Base-by-base conservation (phyloP, 2,797 vertebrate genomes). In the Sebastes hubbsi region DNA sequence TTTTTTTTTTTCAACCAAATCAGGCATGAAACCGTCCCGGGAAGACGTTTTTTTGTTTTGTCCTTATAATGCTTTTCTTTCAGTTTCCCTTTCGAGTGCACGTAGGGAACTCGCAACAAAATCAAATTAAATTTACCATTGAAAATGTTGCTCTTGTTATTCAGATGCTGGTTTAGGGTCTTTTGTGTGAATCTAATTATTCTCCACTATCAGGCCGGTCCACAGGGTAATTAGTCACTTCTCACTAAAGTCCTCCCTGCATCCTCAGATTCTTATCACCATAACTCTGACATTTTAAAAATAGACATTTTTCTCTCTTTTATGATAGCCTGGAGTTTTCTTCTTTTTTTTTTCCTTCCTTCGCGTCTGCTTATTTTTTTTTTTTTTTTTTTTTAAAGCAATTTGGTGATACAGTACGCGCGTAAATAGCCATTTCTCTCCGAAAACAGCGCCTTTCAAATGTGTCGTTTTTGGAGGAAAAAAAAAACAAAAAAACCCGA, bases 161-260 rank as follows among this genome's bases (percentile, higher is more conserved):
- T 94, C 93, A 91, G 91, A 91, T 93, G 91, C 91, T 69, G 90
- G 82, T 88, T 93, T 90, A 27, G 84, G 83, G 75, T 93, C 93
- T 92, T 93, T 94, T 94, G 94, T 94, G 90, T 80, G 84, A 73
- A 86, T 95, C 88, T 95, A 94, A 95, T 95, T 94, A 94, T 94
- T 95, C 91, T 89, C 82, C 83, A 86, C 91, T 93, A 95, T 95
- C 92, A 91, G 91, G 88, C 89, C 82, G 87, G 92, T 92, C 93
- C 93, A 93, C 88, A 49, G 92, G 90, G 90, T 94, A 95, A 94
- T 95, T 95, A 94, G 93, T 94, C 89, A 94, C 89, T 92, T 94
- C 87, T 92, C 91, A 92, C 93, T 87, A 88, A 94, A 94, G 90
- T 92, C 91, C 87, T 91, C 89, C 81, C 91, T 77, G 87, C 88